Base-by-base conservation (phyloP, 2,888 invertebrate genomes). In the Villa cingulata region DNA sequence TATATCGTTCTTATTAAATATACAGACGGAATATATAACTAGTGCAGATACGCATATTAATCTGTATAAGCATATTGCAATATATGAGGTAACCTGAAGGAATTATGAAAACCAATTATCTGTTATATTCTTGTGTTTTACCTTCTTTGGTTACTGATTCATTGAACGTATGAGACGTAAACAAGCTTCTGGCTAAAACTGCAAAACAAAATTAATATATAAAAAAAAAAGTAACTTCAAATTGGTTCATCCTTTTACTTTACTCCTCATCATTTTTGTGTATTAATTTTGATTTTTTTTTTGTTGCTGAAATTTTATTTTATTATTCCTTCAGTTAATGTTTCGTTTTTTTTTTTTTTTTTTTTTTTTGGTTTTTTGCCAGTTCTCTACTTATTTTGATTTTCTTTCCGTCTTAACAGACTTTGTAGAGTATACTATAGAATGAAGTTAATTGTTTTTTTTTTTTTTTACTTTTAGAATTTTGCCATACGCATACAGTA, bases 41-140 rank as follows among this genome's bases (percentile, higher is more conserved):
- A 23, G 23, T 6, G 23, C 23, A 23, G 4, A 23, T 23, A 23
- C 23, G 4, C 23, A 23, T 23, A 7, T 23, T 6, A n/a, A 27
- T 2, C 7, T 27, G 10, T 27, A 27, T 6, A 27, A 9, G 10
- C 27, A 27, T 9, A 9, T 27, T 27, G 6, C 10, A 27, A 27
- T 3, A 32, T 12, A 32, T 32, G 12, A 32, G 12, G 12, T 32
- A 32, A 32, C 29, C 29, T 32, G 37, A 37, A 39, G 42, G 43
- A 46, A 48, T 48, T 51, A 48, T 51, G 48, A 51, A 51, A 51
- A 51, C 51, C 51, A 51, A 51, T 51, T 51, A 51, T 48, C 46
- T 51, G 12, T 12, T 32, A 29, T 41, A 40, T 40, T 40, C 34
- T 40, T 32, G 12, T 32, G 29, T 32, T 32, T 12, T 37, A 36